Base-by-base conservation (phyloP, 1,140 invertebrate genomes). In the Aphidius ervi region DNA sequence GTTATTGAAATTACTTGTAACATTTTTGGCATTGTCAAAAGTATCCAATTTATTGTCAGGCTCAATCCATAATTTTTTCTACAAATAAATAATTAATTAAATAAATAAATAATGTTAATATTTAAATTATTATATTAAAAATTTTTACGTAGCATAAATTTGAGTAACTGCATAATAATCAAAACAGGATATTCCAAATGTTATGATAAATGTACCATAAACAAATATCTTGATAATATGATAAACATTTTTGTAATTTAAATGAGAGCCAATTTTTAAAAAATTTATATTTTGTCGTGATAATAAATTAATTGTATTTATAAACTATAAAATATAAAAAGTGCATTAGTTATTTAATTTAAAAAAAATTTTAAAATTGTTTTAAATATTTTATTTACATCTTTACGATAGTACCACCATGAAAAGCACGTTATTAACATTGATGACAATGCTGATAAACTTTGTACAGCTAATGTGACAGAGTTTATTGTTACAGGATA, bases 201-300 rank as follows among this genome's bases (percentile, higher is more conserved):
- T 9, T 6, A 42, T 52, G 9, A 23, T 39, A 6, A 58, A 5
- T 7, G 56, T 46, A 1, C 45, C 54, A 46, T 53, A 58, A 55
- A 63, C 50, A 53, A 37, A 63, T 31, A 5, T n/a, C 20, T 45
- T 10, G 1, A 63, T 43, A 10, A 63, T 58, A 41, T 48, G 58
- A 5, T 43, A 7, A 46, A 42, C 41, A 20, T 7, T 47, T 45
- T 37, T 40, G 40, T 55, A 63, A 39, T 58, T 23, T 5, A 40
- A 52, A 2, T 37, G 49, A 47, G 56, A 63, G 45, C 43, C 53
- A 41, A 58, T 53, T 58, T 54, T 45, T 0, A 57, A 45, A 6
- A 62, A 40, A 46, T 52, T 53, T 8, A 58, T 7, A 45, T 58
- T 37, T 41, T 62, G 61, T 2, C 37, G n/a, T 5, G 55, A 16